These are phyloP conservation scores for Otolemur garnettii DNA, from an alignment of 2,113 vertebrate genomes.

Conservation along the genomic window DNA sequence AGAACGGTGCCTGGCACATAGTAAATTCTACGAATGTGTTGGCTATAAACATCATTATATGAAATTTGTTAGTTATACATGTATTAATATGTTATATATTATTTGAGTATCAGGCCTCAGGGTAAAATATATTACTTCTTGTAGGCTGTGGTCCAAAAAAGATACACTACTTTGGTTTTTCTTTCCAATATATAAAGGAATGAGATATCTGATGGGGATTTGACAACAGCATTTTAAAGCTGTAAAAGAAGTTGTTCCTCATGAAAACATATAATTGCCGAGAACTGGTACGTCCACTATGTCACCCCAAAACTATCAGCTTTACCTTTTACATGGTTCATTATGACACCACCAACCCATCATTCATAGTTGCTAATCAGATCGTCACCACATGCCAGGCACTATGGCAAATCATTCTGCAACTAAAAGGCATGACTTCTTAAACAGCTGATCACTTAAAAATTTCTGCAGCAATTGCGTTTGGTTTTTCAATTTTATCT, in stretches of 20 bases:
- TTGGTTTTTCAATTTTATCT: neutral
- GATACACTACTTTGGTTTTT: neutral
- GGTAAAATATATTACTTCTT: slow-evolving; percentile 33
- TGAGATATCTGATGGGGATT: neutral
- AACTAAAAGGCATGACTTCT: neutral
- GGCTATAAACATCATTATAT: neutral
- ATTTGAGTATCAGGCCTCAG: neutral
- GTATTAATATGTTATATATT: neutral
- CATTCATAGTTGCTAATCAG: neutral
- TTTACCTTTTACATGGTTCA: neutral
- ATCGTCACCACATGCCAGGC: neutral
- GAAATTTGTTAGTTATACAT: neutral
- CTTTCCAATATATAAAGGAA: slow-evolving; percentile 42
- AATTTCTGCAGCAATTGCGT: neutral
- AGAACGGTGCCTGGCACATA: neutral
- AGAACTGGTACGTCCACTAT: neutral
- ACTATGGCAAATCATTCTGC: neutral
- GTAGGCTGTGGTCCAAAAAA: neutral
- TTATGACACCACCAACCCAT: neutral
- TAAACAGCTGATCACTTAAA: neutral
- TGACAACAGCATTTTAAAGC: slow-evolving; percentile 1
- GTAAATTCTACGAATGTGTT: neutral
- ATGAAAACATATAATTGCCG: neutral
- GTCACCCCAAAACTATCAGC: neutral
- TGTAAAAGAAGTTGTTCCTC: slow-evolving; percentile 10